Conservation (phyloP, 1,140 invertebrate genomes). For the Drosophila navojoa region DNA sequence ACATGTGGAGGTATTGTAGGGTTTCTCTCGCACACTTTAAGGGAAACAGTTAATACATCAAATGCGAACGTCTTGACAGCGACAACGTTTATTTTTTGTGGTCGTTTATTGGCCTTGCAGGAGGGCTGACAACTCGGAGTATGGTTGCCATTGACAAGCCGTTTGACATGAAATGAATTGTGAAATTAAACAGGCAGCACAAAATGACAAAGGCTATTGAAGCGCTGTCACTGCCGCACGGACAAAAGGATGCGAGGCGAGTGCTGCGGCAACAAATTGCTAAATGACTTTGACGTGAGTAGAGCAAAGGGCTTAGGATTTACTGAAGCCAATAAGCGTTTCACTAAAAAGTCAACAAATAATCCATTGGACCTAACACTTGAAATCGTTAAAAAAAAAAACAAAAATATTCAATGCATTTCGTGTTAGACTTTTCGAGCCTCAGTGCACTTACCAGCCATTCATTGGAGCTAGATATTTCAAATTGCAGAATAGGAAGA, state of each 20-base stretch:
- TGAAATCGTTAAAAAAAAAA: not conserved
- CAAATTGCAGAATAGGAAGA: not conserved
- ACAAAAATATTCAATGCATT: not conserved
- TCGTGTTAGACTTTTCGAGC: conserved; percentile 7
- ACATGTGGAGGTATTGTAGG: conserved; percentile 22
- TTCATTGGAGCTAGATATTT: conserved; percentile 2
- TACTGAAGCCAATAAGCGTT: conserved; percentile 58
- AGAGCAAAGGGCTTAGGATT: conserved; percentile 3
- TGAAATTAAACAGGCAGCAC: conserved; percentile 74
- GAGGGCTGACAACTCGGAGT: conserved; percentile 6
- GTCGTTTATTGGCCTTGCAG: not conserved
- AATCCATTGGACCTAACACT: not conserved
- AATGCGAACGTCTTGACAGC: conserved; percentile 71
- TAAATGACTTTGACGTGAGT: conserved; percentile 60
- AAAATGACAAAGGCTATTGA: conserved; percentile 51
- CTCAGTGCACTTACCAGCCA: conserved; percentile 53
- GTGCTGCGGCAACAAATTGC: conserved; percentile 60
- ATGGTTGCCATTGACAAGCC: conserved; percentile 59
- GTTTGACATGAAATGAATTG: conserved; percentile 82
- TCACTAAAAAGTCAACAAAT: conserved; percentile 64
- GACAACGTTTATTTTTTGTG: conserved; percentile 17
- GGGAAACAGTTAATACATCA: conserved; percentile 77
- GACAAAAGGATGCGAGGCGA: conserved; percentile 45
- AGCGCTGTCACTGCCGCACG: conserved; percentile 29
- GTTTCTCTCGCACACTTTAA: conserved; percentile 31